phyloP scores from a whole-genome alignment of 2,888 invertebrate genomes.

The Dryocosmus kuriphilus region DNA sequence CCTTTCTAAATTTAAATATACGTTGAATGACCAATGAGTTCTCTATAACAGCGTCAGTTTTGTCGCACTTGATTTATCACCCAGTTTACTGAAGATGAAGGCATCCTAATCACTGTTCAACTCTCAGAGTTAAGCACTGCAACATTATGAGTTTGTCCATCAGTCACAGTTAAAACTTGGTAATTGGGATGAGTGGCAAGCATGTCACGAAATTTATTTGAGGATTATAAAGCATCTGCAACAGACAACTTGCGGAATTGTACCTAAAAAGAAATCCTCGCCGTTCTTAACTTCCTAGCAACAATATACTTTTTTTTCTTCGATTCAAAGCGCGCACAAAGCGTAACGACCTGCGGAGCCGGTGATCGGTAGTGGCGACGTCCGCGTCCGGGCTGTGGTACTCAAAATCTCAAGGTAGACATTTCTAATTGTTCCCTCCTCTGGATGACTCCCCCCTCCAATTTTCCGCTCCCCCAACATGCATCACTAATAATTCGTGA shows the following conservation, averaged over 20 bases:
- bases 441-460: conserved; percentile 14
- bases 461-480: conserved; percentile 26
- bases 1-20: conserved; percentile 13
- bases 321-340: neutral
- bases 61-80: conserved; percentile 35
- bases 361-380: neutral
- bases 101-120: conserved; percentile 29
- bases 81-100: neutral
- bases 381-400: neutral
- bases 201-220: neutral
- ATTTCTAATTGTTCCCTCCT: neutral
- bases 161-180: conserved; percentile 27
- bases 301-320: neutral
- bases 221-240: neutral
- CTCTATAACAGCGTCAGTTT: conserved; percentile 5
- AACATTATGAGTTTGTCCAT: conserved; percentile 29
- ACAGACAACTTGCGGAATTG: neutral
- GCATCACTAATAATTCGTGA: conserved; percentile 70
- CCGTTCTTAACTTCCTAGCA: neutral
- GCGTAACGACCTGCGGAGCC: neutral
- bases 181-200: conserved; percentile 29
- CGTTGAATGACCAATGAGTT: conserved; percentile 17
- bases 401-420: neutral
- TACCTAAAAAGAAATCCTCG: neutral
- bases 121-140: conserved; percentile 2